A percentile compares a stretch with the other conserved stretches of the same genome.
Conservation (phyloP, 2,797 vertebrate species). For the Catharus ustulatus region DNA sequence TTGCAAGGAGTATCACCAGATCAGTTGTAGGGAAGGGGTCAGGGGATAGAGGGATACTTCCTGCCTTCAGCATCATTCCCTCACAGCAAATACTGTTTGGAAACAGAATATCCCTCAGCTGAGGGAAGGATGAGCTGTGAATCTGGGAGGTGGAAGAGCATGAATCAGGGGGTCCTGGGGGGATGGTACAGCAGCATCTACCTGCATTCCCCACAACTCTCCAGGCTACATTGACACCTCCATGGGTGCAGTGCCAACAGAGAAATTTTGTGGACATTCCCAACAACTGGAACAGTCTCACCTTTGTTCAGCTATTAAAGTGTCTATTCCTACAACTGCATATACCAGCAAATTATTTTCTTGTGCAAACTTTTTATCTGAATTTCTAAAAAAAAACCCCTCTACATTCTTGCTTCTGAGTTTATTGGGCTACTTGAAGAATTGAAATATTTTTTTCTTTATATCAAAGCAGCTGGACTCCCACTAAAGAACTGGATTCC, state of each 20-base stretch:
- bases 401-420: not conserved
- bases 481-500: not conserved
- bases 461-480: not conserved
- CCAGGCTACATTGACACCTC: not conserved
- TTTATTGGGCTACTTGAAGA: not conserved
- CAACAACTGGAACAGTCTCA: not conserved
- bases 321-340: not conserved
- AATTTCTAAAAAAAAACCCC: not conserved
- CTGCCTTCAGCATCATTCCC: not conserved
- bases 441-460: not conserved
- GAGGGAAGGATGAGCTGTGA: not conserved
- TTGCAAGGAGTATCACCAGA: not conserved
- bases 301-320: not conserved
- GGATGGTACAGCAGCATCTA: not conserved
- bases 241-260: accelerated
- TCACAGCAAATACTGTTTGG: not conserved
- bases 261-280: not conserved
- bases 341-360: not conserved
- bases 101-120: not conserved
- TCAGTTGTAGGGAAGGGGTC: not conserved
- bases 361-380: not conserved
- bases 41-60: not conserved
- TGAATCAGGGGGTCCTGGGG: not conserved
- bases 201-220: not conserved
- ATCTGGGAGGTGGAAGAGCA: not conserved